A percentile compares a stretch with the other conserved stretches of the same genome.
phyloP scores from a whole-genome alignment of 1,140 invertebrate species.

The Lasioglossum albipes region DNA sequence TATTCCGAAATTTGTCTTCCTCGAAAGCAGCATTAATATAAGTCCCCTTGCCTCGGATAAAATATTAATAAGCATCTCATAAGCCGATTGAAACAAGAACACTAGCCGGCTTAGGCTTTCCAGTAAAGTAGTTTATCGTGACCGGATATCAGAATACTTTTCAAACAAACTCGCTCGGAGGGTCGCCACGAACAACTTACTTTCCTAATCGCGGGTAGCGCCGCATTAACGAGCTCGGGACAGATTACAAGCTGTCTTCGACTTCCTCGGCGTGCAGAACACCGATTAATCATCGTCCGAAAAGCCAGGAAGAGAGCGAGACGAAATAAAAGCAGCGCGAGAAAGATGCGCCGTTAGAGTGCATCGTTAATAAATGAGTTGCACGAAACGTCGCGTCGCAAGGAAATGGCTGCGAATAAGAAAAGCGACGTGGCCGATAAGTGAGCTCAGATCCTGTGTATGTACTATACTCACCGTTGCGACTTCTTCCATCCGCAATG shows the following conservation, averaged over 20 bases:
- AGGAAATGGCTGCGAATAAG: constrained; percentile 12
- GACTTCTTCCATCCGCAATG: too few species aligned
- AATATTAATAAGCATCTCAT: neutral
- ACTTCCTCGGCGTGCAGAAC: neutral
- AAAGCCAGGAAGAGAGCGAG: neutral
- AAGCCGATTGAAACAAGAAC: too few species aligned
- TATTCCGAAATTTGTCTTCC: too few species aligned
- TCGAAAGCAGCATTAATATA: neutral
- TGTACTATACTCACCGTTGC: too few species aligned
- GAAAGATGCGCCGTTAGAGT: too few species aligned
- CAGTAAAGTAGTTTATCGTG: neutral
- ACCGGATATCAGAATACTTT: constrained; percentile 30
- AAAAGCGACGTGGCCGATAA: neutral
- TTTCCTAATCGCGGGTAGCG: constrained; percentile 23
- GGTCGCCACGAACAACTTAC: constrained; percentile 28
- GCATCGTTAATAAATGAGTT: neutral
- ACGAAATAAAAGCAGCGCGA: neutral
- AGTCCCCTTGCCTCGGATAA: neutral
- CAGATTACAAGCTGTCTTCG: constrained; percentile 18
- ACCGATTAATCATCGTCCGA: constrained; percentile 26
- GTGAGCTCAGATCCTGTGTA: too few species aligned
- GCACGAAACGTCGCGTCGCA: neutral
- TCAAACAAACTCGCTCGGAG: neutral
- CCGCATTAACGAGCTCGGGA: constrained; percentile 33
- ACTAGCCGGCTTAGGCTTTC: neutral